Base-by-base conservation (phyloP, 2,888 invertebrate genomes). In the Anaspis maculata region DNA sequence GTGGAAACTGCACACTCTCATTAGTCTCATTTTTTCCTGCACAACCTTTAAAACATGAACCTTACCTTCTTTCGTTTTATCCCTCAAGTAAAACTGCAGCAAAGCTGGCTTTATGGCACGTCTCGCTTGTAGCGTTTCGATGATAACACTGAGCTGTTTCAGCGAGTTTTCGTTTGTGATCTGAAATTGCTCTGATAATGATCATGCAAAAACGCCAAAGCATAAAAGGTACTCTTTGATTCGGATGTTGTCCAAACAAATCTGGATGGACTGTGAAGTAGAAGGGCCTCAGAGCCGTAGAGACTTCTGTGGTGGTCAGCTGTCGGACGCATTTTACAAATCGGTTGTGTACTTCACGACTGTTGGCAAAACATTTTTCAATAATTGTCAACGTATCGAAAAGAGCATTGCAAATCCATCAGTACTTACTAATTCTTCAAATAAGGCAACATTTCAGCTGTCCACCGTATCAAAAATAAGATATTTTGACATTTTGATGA, bases 261-360 rank as follows among this genome's bases (percentile, higher is more conserved):
- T 95, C 95, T 7, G 95, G 95, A 71, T 95, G 95, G 2, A 95
- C 94, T 37, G 83, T 83, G 62, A 95, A 94, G 67, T 92, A 94
- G 66, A 95, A 94, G 3, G 94, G 94, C 39, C 94, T 73, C 26
- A 95, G 68, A 1, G 94, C 94, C 13, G 91, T 83, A 1, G 92
- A 84, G 12, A 92, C 77, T 71, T 94, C 90, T 15, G 83, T 82
- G 38, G 81, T 79, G 54, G 81, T 87, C 61, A 53, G 50, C 90
- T 91, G 90, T 88, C 91, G 59, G 25, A 38, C 16, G 9, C 33
- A 38, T 30, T 30, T 24, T n/a, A 27, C 23, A 11, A 27, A 16
- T 25, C 25, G 32, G 15, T 32, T 24, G 13, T 32, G 32, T 2
- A 30, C 13, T n/a, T 29, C 27, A 27, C 27, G 21, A 23, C 38